These are phyloP conservation scores for Trachelus troglodyta DNA, from an alignment of 2,888 invertebrate species.

Conservation along the genomic window DNA sequence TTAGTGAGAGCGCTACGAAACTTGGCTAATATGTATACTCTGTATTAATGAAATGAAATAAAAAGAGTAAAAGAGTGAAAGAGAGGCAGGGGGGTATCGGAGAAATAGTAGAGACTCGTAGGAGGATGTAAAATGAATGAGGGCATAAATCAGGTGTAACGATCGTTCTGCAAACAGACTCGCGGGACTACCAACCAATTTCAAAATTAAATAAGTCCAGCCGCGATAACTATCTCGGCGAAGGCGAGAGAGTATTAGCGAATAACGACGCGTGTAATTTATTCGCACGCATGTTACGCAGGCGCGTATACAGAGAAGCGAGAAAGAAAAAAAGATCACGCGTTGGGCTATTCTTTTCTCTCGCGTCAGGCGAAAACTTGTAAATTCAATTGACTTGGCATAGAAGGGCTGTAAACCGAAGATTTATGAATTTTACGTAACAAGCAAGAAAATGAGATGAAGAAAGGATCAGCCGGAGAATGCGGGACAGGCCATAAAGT, in stretches of 20 bases:
- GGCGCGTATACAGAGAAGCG: background rate
- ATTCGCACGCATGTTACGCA: background rate
- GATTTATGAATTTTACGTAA: slow-evolving; percentile 45
- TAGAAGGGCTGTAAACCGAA: slow-evolving; percentile 50
- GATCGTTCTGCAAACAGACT: slow-evolving; percentile 42
- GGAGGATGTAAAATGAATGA: slow-evolving; percentile 27
- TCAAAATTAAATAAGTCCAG: slow-evolving; percentile 45
- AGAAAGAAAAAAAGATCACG: too few relatives aligned
- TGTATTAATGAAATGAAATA: too few relatives aligned
- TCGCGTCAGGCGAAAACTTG: too few relatives aligned
- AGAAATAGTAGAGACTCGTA: too few relatives aligned
- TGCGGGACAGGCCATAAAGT: too few relatives aligned
- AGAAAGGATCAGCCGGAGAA: too few relatives aligned
- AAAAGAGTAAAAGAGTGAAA: too few relatives aligned
- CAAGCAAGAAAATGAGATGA: too few relatives aligned
- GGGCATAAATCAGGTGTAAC: slow-evolving; percentile 49
- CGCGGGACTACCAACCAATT: slow-evolving; percentile 22
- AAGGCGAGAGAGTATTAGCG: background rate
- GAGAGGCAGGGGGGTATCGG: too few relatives aligned
- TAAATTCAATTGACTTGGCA: slow-evolving; percentile 44
- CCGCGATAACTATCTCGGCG: slow-evolving; percentile 34
- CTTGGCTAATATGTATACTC: too few relatives aligned
- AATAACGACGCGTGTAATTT: background rate
- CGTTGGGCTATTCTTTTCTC: background rate
- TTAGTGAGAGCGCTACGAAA: too few relatives aligned